These are phyloP conservation scores for Brenthis daphne DNA, from an alignment of 2,888 invertebrate species.

Conservation along the genomic window DNA sequence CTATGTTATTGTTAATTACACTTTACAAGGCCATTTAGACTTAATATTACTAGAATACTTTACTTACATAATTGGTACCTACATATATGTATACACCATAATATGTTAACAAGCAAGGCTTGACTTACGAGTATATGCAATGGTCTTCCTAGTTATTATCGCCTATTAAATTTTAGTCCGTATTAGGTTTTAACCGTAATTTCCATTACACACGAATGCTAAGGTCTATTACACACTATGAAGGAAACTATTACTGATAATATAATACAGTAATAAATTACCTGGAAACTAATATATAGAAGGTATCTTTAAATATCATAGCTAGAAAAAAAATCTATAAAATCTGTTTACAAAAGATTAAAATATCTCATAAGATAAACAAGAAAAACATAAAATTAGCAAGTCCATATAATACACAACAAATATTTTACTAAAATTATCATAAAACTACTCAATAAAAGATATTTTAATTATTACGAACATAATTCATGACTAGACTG, in stretches of 20 bases:
- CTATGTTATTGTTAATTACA: too few species aligned
- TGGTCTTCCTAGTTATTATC: constrained; percentile 28
- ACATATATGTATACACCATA: too few species aligned
- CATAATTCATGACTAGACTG: neutral
- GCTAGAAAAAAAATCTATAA: too few species aligned
- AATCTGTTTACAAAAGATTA: too few species aligned
- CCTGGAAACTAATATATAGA: too few species aligned
- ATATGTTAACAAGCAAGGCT: neutral
- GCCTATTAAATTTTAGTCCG: constrained; percentile 30
- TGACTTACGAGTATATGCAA: constrained; percentile 22
- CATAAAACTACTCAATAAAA: neutral
- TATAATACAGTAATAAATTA: neutral
- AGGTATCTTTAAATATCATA: too few species aligned
- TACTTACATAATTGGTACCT: too few species aligned
- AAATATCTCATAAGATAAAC: too few species aligned
- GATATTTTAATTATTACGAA: neutral
- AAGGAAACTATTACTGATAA: constrained; percentile 9
- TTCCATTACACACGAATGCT: constrained; percentile 24
- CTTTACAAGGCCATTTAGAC: too few species aligned
- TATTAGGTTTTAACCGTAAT: constrained; percentile 25
- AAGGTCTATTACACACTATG: constrained; percentile 19
- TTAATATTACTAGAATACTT: too few species aligned
- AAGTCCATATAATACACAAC: neutral
- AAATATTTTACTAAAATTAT: neutral
- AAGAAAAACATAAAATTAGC: too few species aligned